These are phyloP conservation scores for Austrofundulus limnaeus DNA, from an alignment of 2,113 vertebrate genomes.

Conservation along the genomic window DNA sequence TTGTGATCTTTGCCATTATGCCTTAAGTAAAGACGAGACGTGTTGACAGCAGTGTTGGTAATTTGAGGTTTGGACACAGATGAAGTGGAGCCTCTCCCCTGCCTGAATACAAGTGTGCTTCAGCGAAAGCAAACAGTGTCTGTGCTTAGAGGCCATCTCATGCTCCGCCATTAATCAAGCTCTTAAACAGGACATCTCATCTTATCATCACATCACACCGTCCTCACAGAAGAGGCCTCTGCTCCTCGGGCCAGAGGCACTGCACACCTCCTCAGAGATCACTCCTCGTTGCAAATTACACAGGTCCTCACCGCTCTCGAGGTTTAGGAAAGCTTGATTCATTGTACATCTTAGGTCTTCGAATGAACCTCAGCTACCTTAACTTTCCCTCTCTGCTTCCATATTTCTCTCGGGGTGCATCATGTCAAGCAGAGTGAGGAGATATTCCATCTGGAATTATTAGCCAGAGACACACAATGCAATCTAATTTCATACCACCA, in stretches of 20 bases:
- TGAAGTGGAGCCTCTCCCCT: slow-evolving; percentile 43
- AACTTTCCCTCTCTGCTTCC: slow-evolving; percentile 62
- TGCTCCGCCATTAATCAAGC: slow-evolving; percentile 75
- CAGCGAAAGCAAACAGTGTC: slow-evolving; percentile 70
- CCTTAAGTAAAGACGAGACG: slow-evolving; percentile 75
- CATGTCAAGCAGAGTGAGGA: slow-evolving; percentile 67
- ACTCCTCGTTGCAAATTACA: slow-evolving; percentile 70
- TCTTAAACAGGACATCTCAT: slow-evolving; percentile 76
- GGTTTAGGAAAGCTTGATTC: slow-evolving; percentile 73
- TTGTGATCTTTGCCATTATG: slow-evolving; percentile 75
- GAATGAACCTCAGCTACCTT: slow-evolving; percentile 68
- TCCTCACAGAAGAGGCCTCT: slow-evolving; percentile 57
- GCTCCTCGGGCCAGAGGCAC: slow-evolving; percentile 56
- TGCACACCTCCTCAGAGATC: slow-evolving; percentile 64
- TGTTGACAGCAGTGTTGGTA: slow-evolving; percentile 69
- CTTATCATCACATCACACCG: slow-evolving; percentile 69
- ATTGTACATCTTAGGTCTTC: slow-evolving; percentile 62
- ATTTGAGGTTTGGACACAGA: slow-evolving; percentile 62
- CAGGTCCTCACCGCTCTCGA: slow-evolving; percentile 61
- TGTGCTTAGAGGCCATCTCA: slow-evolving; percentile 69
- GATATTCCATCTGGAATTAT: slow-evolving; percentile 77
- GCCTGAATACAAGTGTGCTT: slow-evolving; percentile 69
- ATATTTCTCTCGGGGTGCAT: slow-evolving; percentile 65
- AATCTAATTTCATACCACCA: slow-evolving; percentile 75
- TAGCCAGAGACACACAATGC: slow-evolving; percentile 76